Percentiles rank a stretch among this genome's conserved stretches.
These are phyloP conservation scores for Tetropium fuscum DNA, from an alignment of 2,888 invertebrate genomes.

Conservation along the genomic window DNA sequence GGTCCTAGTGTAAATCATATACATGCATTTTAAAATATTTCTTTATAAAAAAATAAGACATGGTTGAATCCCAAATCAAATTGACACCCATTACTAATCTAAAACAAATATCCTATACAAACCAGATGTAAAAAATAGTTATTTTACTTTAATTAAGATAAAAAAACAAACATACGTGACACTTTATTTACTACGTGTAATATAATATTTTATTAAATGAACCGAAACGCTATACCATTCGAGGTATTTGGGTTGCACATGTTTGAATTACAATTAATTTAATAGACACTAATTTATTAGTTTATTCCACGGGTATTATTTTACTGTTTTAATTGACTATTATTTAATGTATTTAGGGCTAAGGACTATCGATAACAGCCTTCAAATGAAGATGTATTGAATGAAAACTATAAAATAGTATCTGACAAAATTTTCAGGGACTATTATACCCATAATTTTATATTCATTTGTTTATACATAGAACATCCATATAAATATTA, in stretches of 20 bases:
- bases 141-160: conserved; percentile 45
- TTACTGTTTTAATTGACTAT: conserved; percentile 10
- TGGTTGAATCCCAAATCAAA: background rate
- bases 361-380: too few species aligned
- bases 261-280: conserved; percentile 28
- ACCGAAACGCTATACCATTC: conserved; percentile 20
- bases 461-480: too few species aligned
- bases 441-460: too few species aligned
- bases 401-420: too few species aligned
- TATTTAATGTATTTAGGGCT: too few species aligned
- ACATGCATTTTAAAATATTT: too few species aligned
- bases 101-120: background rate
- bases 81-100: background rate
- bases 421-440: too few species aligned
- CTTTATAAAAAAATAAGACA: conserved; percentile 3
- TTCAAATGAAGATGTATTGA: too few species aligned
- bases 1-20: too few species aligned
- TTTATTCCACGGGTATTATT: background rate
- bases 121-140: conserved; percentile 18
- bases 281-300: conserved; percentile 26
- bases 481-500: too few species aligned
- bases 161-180: conserved; percentile 45
- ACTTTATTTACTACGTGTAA: conserved; percentile 45
- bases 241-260: conserved; percentile 20
- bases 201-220: conserved; percentile 40